Conservation (phyloP, 2,113 vertebrate species). For the Corvus moneduloides region DNA sequence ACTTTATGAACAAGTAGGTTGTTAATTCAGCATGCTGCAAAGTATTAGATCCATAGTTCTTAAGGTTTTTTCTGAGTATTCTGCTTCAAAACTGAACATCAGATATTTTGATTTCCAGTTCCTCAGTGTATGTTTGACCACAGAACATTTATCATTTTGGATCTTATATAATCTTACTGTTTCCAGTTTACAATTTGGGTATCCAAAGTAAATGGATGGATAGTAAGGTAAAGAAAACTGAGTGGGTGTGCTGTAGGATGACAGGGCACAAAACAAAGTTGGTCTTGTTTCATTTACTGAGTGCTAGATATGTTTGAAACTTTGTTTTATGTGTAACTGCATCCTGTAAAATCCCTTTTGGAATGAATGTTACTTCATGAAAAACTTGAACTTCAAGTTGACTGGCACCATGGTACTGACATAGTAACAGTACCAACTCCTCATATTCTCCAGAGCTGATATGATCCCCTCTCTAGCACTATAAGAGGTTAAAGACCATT, state of each 20-base stretch:
- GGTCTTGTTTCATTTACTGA: not conserved
- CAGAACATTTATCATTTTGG: not conserved
- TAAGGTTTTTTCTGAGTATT: not conserved
- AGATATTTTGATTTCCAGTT: not conserved
- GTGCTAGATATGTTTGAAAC: not conserved
- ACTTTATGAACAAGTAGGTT: not conserved
- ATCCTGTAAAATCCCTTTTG: not conserved
- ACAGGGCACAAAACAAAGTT: not conserved
- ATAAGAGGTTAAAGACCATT: not conserved
- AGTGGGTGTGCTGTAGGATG: not conserved
- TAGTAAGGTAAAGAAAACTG: not conserved
- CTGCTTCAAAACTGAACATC: not conserved
- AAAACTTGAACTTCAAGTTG: not conserved
- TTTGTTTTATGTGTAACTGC: not conserved
- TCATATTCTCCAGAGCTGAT: not conserved
- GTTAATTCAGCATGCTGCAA: not conserved
- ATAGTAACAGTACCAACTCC: not conserved
- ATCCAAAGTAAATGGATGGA: not conserved
- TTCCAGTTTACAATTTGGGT: not conserved
- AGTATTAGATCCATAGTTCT: not conserved
- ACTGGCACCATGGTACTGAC: not conserved
- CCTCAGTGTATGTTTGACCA: not conserved
- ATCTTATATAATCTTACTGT: not conserved
- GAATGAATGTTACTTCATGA: not conserved
- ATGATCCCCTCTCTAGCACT: not conserved